Percentiles rank a stretch among this genome's conserved stretches.
Evolutionary conservation across 1,140 invertebrate genomes (phyloP).

Genomic region (Conus betulinus): DNA sequence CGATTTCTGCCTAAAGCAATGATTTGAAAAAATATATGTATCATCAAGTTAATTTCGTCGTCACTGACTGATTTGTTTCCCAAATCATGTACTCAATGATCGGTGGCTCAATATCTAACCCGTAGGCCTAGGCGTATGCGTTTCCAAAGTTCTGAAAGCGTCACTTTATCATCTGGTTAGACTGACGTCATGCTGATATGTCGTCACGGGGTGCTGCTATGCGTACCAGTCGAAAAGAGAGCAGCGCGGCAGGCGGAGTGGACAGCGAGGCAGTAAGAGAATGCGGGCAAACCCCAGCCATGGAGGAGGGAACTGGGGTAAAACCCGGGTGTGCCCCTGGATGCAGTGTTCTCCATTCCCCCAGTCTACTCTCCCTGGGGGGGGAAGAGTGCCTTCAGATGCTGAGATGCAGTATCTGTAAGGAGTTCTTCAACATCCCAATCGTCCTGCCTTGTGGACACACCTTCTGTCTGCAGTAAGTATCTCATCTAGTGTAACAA

Average conservation of each 20-base stretch:
- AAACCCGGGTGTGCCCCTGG: not conserved
- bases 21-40: no score
- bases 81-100: no score
- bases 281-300: slow-evolving; percentile 22
- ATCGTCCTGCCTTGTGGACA: slow-evolving; percentile 51
- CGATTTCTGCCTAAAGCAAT: no score
- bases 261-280: slow-evolving; percentile 10
- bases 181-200: slow-evolving; percentile 14
- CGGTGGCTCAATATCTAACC: no score
- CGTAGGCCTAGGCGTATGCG: no score
- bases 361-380: slow-evolving; percentile 36
- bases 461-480: slow-evolving; percentile 52
- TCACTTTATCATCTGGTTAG: not conserved
- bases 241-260: slow-evolving; percentile 28
- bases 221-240: slow-evolving; percentile 37
- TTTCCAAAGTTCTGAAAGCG: not conserved
- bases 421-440: slow-evolving; percentile 52
- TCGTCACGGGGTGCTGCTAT: slow-evolving; percentile 33
- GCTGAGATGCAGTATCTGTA: slow-evolving; percentile 47
- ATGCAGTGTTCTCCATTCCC: slow-evolving; percentile 40
- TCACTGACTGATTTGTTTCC: no score
- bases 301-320: slow-evolving; percentile 27
- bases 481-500: not conserved
- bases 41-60: no score
- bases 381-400: slow-evolving; percentile 48